Evolutionary conservation across 2,888 invertebrate genomes (phyloP).

Genomic region (Acrobasis suavella): DNA sequence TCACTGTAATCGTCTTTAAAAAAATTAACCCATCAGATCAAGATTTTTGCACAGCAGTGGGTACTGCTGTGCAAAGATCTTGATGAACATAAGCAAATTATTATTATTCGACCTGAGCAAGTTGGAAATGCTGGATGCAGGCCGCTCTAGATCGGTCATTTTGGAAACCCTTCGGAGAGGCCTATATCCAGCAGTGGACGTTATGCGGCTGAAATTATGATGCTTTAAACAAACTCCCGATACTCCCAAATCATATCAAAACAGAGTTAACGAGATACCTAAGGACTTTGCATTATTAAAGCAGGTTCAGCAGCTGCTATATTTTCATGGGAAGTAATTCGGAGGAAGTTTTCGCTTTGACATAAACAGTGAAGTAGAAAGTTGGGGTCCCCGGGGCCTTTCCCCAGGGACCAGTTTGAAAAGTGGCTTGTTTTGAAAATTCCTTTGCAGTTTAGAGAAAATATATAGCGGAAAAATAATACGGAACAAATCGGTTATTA

Average conservation of each 20-base stretch:
- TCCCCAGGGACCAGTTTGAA: neutral
- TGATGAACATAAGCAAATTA: neutral
- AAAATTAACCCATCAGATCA: too few species aligned
- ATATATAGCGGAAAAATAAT: too few species aligned
- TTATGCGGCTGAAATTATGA: too few species aligned
- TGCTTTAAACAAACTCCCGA: neutral
- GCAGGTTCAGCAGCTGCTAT: neutral
- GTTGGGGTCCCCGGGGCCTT: neutral
- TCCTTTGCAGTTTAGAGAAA: neutral
- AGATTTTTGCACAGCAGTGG: too few species aligned
- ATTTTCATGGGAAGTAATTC: slow-evolving; percentile 10
- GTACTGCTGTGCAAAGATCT: too few species aligned
- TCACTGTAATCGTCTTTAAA: neutral
- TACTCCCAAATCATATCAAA: neutral
- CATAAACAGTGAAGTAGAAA: slow-evolving; percentile 16
- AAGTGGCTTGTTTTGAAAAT: slow-evolving; percentile 3
- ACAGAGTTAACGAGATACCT: neutral
- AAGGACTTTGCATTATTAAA: neutral
- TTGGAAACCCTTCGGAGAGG: too few species aligned
- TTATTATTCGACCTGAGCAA: too few species aligned
- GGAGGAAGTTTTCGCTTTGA: slow-evolving; percentile 12
- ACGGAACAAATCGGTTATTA: too few species aligned
- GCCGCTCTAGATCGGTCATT: too few species aligned
- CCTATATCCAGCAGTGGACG: too few species aligned
- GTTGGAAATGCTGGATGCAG: too few species aligned